Evolutionary conservation across 2,888 invertebrate genomes (phyloP).

Genomic region (Metacarcinus magister): DNA sequence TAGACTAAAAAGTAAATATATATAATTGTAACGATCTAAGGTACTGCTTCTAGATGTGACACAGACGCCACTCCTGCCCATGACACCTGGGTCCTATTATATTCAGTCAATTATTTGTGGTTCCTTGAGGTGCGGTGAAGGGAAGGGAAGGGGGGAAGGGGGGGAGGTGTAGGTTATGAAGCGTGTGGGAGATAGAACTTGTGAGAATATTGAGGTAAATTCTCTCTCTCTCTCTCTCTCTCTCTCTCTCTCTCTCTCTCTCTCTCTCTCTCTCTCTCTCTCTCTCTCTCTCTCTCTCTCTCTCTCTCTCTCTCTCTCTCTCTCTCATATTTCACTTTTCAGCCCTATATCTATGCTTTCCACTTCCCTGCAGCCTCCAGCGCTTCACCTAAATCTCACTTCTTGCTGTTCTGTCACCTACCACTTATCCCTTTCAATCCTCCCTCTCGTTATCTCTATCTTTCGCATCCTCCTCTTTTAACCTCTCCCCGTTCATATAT

Average conservation of each 20-base stretch:
- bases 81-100: neutral
- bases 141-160: neutral
- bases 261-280: constrained; percentile 10
- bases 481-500: neutral
- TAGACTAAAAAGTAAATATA: no score
- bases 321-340: neutral
- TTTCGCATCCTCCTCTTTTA: neutral
- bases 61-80: neutral
- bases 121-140: neutral
- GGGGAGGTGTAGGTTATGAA: neutral
- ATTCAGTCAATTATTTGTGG: neutral
- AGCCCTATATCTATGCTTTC: neutral
- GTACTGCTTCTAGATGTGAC: no score
- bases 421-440: neutral
- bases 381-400: neutral
- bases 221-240: constrained; percentile 26
- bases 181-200: neutral
- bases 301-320: constrained; percentile 26
- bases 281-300: constrained; percentile 26
- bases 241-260: constrained; percentile 15
- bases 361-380: neutral
- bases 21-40: no score
- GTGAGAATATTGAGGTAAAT: neutral
- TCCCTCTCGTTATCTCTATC: neutral
- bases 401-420: neutral